A percentile compares a stretch with the other conserved stretches of the same genome.
Evolutionary conservation across 1,140 invertebrate species (phyloP).

Genomic region (Bathynomus jamesi): DNA sequence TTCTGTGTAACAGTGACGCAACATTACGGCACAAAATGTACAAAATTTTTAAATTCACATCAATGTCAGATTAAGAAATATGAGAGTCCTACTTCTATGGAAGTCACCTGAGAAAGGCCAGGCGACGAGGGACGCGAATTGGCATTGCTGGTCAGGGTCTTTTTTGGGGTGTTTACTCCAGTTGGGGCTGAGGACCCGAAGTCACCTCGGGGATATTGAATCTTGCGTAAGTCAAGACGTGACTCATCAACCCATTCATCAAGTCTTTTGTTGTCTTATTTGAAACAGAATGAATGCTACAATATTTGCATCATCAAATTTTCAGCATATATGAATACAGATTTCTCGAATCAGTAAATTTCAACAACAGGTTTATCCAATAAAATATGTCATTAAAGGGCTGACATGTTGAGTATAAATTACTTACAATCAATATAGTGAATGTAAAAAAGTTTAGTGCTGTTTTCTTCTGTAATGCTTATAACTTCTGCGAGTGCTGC

Average conservation of each 20-base stretch:
- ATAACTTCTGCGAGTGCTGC: constrained; percentile 87
- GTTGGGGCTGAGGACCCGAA: constrained; percentile 22
- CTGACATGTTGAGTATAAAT: too few species aligned
- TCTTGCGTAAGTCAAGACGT: constrained; percentile 79
- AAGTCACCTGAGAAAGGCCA: constrained; percentile 16
- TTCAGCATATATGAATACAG: constrained; percentile 2
- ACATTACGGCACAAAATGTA: too few species aligned
- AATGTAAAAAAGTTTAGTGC: constrained; percentile 77
- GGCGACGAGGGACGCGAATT: constrained; percentile 24
- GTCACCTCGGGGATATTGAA: constrained; percentile 66
- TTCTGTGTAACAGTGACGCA: too few species aligned
- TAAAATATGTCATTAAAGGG: too few species aligned
- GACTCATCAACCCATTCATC: constrained; percentile 97
- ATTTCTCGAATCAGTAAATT: background rate
- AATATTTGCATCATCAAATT: constrained; percentile 16
- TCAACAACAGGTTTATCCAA: too few species aligned
- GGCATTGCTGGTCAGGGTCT: constrained; percentile 37
- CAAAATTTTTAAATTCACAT: too few species aligned
- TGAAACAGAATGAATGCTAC: constrained; percentile 29
- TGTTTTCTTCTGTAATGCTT: constrained; percentile 72
- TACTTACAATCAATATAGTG: constrained; percentile 96
- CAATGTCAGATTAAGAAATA: background rate
- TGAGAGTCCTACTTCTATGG: constrained; percentile 4
- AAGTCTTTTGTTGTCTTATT: constrained; percentile 87
- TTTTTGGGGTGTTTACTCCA: constrained; percentile 36